Percentiles rank a stretch among this genome's conserved stretches.
These are phyloP conservation scores for Trimorus sp. DNA, from an alignment of 2,888 invertebrate genomes.

Conservation along the genomic window DNA sequence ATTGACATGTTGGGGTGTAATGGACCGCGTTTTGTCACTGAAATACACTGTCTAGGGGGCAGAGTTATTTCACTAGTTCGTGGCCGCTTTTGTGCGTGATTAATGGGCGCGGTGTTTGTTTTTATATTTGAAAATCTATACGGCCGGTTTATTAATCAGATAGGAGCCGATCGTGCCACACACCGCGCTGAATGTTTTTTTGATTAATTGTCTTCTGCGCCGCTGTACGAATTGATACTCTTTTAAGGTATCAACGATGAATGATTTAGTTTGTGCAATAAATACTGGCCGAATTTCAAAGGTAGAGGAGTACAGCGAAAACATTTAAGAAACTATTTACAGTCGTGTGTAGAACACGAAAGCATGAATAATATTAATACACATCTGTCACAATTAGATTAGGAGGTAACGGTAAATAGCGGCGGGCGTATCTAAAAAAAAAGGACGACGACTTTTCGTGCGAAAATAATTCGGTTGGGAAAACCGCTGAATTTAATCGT, in stretches of 20 bases:
- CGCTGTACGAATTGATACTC: slow-evolving; percentile 35
- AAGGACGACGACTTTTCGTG: too few relatives aligned
- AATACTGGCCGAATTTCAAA: neutral
- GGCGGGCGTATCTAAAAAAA: too few relatives aligned
- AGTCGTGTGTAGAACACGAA: neutral
- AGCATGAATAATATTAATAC: slow-evolving; percentile 14
- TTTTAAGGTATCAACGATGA: slow-evolving; percentile 6
- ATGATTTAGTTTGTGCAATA: slow-evolving; percentile 24
- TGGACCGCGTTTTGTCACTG: too few relatives aligned
- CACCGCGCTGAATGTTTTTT: slow-evolving; percentile 16
- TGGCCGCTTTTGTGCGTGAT: neutral
- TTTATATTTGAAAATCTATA: slow-evolving; percentile 17
- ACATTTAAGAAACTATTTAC: slow-evolving; percentile 12
- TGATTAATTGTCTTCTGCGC: slow-evolving; percentile 36
- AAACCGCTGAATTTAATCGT: neutral
- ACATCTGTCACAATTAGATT: slow-evolving; percentile 12
- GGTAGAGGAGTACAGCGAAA: neutral
- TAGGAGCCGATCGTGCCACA: slow-evolving; percentile 26
- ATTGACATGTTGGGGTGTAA: too few relatives aligned
- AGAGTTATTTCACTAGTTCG: too few relatives aligned
- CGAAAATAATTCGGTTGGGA: neutral
- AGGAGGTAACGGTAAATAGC: slow-evolving; percentile 1
- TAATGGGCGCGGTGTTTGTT: slow-evolving; percentile 10
- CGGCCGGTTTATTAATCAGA: slow-evolving; percentile 40
- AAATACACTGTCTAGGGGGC: too few relatives aligned